These are phyloP conservation scores for Pitangus sulphuratus DNA, from an alignment of 2,797 vertebrate genomes.

Conservation along the genomic window DNA sequence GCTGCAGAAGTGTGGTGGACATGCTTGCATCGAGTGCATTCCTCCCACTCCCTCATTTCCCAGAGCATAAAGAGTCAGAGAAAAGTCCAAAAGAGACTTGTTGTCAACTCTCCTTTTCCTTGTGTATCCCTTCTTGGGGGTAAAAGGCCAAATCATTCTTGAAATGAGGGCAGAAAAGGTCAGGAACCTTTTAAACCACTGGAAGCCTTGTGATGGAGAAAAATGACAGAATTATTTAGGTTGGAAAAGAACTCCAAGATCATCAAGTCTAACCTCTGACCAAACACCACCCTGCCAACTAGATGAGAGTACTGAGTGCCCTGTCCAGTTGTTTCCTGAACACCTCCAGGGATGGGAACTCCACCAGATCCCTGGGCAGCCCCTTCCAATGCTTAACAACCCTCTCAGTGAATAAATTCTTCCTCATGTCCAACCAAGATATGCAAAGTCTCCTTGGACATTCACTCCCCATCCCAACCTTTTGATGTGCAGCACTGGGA, in stretches of 20 bases:
- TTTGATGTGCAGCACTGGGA: neutral
- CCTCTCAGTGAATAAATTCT: neutral
- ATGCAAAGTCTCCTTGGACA: rapidly evolving
- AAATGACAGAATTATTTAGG: rapidly evolving
- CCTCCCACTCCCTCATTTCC: neutral
- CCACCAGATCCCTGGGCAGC: neutral
- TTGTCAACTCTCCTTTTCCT: neutral
- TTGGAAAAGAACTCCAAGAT: neutral
- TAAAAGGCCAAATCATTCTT: neutral
- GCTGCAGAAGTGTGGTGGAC: neutral
- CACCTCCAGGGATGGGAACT: neutral
- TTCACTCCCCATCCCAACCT: neutral
- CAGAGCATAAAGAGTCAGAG: neutral
- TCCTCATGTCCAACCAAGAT: neutral
- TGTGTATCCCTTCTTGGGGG: neutral
- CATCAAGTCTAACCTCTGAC: too few species aligned
- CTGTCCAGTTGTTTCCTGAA: neutral
- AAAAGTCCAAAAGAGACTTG: neutral
- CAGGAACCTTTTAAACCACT: neutral
- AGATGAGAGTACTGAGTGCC: neutral
- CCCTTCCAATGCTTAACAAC: neutral
- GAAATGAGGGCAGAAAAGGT: neutral
- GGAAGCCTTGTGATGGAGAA: neutral
- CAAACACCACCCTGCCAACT: neutral
- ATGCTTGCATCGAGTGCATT: rapidly evolving